Conservation (phyloP, 2,113 vertebrate species). For the Turdus rufiventris region DNA sequence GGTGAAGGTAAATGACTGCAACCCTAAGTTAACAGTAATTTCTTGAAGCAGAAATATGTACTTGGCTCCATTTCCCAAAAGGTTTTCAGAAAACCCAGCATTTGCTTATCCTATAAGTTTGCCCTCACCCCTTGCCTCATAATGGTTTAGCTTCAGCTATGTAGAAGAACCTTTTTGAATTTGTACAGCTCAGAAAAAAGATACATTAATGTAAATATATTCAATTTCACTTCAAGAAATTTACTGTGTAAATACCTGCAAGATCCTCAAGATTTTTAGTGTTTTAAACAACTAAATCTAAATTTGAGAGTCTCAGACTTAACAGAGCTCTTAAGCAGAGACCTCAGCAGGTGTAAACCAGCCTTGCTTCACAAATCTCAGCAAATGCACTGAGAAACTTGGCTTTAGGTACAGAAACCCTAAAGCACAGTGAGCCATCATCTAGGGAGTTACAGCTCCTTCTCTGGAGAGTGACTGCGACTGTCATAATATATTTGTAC, state of each 20-base stretch:
- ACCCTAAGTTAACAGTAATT: background rate
- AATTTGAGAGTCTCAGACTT: background rate
- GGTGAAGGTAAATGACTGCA: background rate
- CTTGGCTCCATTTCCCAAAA: background rate
- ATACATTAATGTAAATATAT: background rate
- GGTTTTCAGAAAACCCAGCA: background rate
- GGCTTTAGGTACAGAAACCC: background rate
- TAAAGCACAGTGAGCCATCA: background rate
- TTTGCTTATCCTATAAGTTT: background rate
- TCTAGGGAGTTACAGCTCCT: background rate
- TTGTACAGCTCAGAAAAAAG: background rate
- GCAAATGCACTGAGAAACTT: background rate
- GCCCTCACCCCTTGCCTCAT: background rate
- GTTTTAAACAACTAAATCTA: background rate
- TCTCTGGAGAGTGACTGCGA: background rate
- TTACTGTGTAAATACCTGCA: background rate
- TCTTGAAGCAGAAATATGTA: background rate
- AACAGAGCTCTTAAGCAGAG: background rate
- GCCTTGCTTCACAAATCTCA: background rate
- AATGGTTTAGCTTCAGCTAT: background rate
- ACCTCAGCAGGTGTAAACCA: background rate
- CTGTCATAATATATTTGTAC: background rate
- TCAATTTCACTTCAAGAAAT: background rate
- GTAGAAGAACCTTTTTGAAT: background rate
- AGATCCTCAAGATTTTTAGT: background rate